Percentiles rank a stretch among this genome's conserved stretches.
These are phyloP conservation scores for Arenicola marina DNA, from an alignment of 2,888 invertebrate species.

Conservation along the genomic window DNA sequence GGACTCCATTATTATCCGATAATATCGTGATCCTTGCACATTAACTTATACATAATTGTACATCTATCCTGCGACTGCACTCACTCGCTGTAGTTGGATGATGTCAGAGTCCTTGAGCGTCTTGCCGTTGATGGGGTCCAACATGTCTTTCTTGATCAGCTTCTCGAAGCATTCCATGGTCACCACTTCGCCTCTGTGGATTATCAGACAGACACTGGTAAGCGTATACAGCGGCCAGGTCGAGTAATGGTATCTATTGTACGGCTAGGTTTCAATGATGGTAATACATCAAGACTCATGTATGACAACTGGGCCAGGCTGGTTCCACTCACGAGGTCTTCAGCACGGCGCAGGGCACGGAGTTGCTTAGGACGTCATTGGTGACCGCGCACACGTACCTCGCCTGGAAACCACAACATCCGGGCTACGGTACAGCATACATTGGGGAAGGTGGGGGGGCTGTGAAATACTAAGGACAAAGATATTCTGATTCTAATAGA, in stretches of 20 bases:
- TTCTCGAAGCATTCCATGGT: constrained; percentile 96
- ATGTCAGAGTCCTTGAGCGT: constrained; percentile 86
- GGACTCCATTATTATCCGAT: no score
- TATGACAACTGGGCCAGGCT: neutral
- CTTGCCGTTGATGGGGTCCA: constrained; percentile 87
- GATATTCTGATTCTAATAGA: no score
- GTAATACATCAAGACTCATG: no score
- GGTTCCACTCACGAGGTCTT: constrained; percentile 75
- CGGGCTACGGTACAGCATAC: neutral
- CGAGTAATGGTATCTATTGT: no score
- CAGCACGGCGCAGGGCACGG: constrained; percentile 90
- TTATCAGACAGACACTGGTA: no score
- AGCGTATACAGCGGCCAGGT: no score
- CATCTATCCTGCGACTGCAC: neutral
- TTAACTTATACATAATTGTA: neutral
- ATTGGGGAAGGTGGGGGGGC: no score
- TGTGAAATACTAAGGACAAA: no score
- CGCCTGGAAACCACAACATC: constrained; percentile 58
- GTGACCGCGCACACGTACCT: constrained; percentile 98
- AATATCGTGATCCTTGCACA: no score
- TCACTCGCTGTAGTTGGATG: constrained; percentile 69
- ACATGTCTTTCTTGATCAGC: constrained; percentile 93
- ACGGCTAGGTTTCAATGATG: no score
- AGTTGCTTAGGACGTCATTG: constrained; percentile 84
- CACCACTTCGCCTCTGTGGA: constrained; percentile 89